Conservation (phyloP, 2,113 vertebrate genomes). For the Marmota monax region DNA sequence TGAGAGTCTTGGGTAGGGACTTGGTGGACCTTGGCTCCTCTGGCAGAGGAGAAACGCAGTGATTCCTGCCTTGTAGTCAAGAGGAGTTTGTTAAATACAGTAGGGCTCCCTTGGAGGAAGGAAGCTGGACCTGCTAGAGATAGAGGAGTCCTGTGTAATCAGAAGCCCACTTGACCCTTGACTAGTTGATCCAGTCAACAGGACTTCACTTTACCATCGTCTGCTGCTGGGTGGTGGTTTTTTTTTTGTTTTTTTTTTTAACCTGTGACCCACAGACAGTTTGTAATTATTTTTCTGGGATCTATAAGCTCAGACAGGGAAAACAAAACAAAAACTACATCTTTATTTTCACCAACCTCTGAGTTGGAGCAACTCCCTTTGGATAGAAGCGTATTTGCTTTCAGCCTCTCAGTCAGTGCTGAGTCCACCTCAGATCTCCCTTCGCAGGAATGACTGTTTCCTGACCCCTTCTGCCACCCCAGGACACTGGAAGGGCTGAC, state of each 20-base stretch:
- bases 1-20: neutral
- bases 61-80: fast-evolving
- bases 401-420: too few relatives aligned
- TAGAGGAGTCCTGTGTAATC: fast-evolving
- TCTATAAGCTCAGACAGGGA: neutral
- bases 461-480: neutral
- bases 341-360: neutral
- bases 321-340: neutral
- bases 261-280: fast-evolving
- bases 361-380: neutral
- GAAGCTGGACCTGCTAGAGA: fast-evolving
- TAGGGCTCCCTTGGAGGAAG: neutral
- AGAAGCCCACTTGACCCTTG: fast-evolving
- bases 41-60: neutral
- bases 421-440: neutral
- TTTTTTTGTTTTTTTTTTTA: neutral
- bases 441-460: neutral
- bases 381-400: fast-evolving
- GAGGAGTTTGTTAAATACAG: too few relatives aligned
- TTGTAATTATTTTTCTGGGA: neutral
- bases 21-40: neutral
- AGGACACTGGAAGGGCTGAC: neutral
- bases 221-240: fast-evolving
- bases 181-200: neutral
- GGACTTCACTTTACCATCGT: fast-evolving